phyloP scores from a whole-genome alignment of 1,140 invertebrate species.

The Drosophila pseudoobscura region DNA sequence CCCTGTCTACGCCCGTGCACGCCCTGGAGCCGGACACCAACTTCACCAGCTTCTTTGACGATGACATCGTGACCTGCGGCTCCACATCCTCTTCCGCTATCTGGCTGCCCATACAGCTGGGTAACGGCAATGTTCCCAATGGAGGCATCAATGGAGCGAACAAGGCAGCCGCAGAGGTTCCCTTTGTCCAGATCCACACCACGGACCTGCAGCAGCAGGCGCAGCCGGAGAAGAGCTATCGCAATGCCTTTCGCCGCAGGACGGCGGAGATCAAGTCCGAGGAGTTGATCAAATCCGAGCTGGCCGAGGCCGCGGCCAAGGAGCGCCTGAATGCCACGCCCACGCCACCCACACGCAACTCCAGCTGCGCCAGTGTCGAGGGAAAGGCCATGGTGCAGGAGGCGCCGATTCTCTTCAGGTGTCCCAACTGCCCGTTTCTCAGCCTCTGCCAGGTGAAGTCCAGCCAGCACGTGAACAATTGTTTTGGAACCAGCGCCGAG shows the following conservation, averaged over 20 bases:
- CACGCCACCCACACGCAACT: slow-evolving; percentile 62
- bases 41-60: slow-evolving; percentile 62
- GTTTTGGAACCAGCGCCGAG: slow-evolving; percentile 41
- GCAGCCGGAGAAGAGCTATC: slow-evolving; percentile 62
- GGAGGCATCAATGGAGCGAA: not conserved
- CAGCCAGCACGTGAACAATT: slow-evolving; percentile 45
- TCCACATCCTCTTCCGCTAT: slow-evolving; percentile 4
- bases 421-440: slow-evolving; percentile 63
- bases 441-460: slow-evolving; percentile 50
- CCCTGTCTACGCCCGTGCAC: slow-evolving; percentile 68
- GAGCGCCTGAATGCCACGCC: slow-evolving; percentile 72
- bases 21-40: slow-evolving; percentile 55
- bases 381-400: slow-evolving; percentile 36
- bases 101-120: slow-evolving; percentile 23
- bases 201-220: slow-evolving; percentile 69
- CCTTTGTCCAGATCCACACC: slow-evolving; percentile 79
- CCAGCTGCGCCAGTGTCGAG: slow-evolving; percentile 40
- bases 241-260: slow-evolving; percentile 67
- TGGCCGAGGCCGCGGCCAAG: slow-evolving; percentile 66
- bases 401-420: slow-evolving; percentile 32
- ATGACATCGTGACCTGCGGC: slow-evolving; percentile 45
- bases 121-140: not conserved
- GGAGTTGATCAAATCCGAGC: slow-evolving; percentile 76
- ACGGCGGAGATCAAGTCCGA: slow-evolving; percentile 79
- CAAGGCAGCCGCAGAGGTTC: slow-evolving; percentile 37